Percentiles rank a stretch among this genome's conserved stretches.
Conservation (phyloP, 2,888 invertebrate genomes). For the Synanthedon tipuliformis region DNA sequence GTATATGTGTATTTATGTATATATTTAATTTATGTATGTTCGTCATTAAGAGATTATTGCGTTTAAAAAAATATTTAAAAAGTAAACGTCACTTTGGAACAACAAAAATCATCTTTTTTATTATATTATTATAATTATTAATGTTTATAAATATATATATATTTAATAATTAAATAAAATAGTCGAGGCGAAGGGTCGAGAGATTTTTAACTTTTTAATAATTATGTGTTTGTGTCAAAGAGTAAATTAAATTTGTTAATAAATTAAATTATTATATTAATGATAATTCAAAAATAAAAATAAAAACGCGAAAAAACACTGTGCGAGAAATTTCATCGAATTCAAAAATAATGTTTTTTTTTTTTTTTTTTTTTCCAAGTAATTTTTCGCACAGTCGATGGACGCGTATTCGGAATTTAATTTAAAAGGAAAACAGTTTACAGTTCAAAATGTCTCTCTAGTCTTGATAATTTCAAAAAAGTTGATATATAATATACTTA, state of each 20-base stretch:
- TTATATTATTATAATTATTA: slow-evolving; percentile 23
- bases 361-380: too few species aligned
- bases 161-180: slow-evolving; percentile 6
- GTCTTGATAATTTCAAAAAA: slow-evolving; percentile 5
- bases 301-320: too few species aligned
- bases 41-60: slow-evolving; percentile 9
- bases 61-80: slow-evolving; percentile 13
- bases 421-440: too few species aligned
- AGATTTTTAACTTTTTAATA: slow-evolving; percentile 13
- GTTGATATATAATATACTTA: slow-evolving; percentile 12
- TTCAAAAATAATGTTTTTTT: too few species aligned
- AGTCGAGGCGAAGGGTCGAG: slow-evolving; percentile 22
- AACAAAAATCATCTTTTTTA: slow-evolving; percentile 15
- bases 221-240: neutral
- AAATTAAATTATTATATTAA: too few species aligned
- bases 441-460: neutral
- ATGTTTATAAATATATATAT: slow-evolving; percentile 16
- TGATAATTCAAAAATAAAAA: too few species aligned
- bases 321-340: too few species aligned
- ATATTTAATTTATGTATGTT: neutral
- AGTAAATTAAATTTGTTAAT: neutral
- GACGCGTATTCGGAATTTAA: too few species aligned
- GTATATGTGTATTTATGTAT: too few species aligned
- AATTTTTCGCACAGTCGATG: too few species aligned
- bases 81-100: slow-evolving; percentile 49